These are phyloP conservation scores for Temnothorax longispinosus DNA, from an alignment of 1,140 invertebrate genomes.

Conservation along the genomic window DNA sequence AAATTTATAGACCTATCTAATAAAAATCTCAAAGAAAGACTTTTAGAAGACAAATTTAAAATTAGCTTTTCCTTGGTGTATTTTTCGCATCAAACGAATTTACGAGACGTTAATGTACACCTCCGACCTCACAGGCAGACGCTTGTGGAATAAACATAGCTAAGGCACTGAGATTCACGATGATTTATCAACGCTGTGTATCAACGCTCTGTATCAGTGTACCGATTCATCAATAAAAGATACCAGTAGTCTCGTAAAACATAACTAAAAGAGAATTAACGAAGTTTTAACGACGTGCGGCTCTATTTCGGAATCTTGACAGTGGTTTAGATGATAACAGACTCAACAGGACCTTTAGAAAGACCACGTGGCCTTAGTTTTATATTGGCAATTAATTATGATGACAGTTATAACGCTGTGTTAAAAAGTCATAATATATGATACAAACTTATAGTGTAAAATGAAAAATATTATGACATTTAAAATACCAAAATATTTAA, in stretches of 20 bases:
- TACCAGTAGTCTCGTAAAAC: conserved; percentile 40
- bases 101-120: conserved; percentile 34
- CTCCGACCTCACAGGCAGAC: conserved; percentile 6
- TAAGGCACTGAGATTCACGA: neutral
- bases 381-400: neutral
- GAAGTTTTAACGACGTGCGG: conserved; percentile 12
- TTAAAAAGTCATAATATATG: neutral
- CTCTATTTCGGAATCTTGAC: conserved; percentile 38
- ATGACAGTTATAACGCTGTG: neutral
- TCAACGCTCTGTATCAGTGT: neutral
- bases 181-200: conserved; percentile 40
- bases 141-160: conserved; percentile 37
- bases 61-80: conserved; percentile 13
- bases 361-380: conserved; percentile 12
- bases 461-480: neutral
- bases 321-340: conserved; percentile 1
- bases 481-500: neutral
- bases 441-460: neutral
- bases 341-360: neutral
- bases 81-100: conserved; percentile 39
- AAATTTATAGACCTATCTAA: neutral
- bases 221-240: conserved; percentile 37
- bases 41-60: neutral
- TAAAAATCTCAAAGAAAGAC: neutral
- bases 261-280: conserved; percentile 25